Percentiles rank a stretch among this genome's conserved stretches.
Conservation (phyloP, 2,888 invertebrate species). For the Agonopterix heracliana region DNA sequence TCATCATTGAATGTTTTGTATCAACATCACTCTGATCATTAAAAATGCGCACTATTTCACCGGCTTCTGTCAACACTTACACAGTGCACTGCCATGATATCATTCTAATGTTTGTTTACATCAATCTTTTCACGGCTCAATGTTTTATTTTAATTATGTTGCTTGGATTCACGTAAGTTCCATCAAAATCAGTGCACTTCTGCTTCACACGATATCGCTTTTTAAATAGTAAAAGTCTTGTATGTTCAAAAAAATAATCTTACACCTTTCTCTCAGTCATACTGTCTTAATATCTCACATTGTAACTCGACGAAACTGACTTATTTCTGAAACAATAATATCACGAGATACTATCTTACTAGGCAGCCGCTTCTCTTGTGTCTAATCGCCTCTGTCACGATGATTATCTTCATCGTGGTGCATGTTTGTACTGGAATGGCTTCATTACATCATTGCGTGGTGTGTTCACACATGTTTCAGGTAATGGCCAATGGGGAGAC, state of each 20-base stretch:
- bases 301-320: constrained; percentile 6
- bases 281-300: neutral
- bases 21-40: constrained; percentile 19
- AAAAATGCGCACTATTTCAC: constrained; percentile 25
- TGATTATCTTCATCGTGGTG: constrained; percentile 49
- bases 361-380: constrained; percentile 48
- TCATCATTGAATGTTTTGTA: constrained; percentile 18
- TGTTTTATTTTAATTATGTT: constrained; percentile 4
- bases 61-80: constrained; percentile 15
- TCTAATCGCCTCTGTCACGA: constrained; percentile 54
- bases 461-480: constrained; percentile 80
- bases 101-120: constrained; percentile 10
- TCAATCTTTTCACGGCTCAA: constrained; percentile 6
- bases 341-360: constrained; percentile 16
- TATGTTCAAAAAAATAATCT: too few relatives aligned
- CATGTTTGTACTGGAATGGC: constrained; percentile 75
- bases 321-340: constrained; percentile 4
- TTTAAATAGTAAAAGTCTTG: neutral
- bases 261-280: neutral
- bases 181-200: constrained; percentile 8
- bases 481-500: constrained; percentile 81
- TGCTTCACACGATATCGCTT: constrained; percentile 1
- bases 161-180: constrained; percentile 3
- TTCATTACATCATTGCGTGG: constrained; percentile 77
- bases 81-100: constrained; percentile 11